A percentile compares a stretch with the other conserved stretches of the same genome.
These are phyloP conservation scores for Lathamus discolor DNA, from an alignment of 2,113 vertebrate genomes.

Conservation along the genomic window DNA sequence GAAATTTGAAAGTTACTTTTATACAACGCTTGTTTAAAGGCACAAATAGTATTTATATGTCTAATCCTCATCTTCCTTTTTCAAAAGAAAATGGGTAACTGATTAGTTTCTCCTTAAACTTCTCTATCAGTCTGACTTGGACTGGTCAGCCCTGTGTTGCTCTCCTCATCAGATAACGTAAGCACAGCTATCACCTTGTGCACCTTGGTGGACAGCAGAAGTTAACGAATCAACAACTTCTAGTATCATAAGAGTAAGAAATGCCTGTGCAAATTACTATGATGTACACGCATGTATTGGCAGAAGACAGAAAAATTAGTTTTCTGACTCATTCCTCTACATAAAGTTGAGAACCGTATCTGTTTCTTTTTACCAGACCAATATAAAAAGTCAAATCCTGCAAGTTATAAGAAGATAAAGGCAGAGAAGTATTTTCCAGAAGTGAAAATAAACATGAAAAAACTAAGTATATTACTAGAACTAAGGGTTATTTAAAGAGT, in stretches of 20 bases:
- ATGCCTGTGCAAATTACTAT: not conserved
- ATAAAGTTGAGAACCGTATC: not conserved
- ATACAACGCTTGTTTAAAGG: not conserved
- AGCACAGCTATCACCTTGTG: not conserved
- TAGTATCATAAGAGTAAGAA: not conserved
- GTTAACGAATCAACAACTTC: not conserved
- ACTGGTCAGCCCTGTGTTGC: not conserved
- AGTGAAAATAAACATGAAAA: constrained; percentile 42
- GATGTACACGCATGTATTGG: not conserved
- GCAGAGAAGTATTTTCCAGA: constrained; percentile 70
- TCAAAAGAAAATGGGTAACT: not conserved
- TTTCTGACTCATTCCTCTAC: not conserved
- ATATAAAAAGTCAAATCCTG: constrained; percentile 77
- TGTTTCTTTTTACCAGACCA: constrained; percentile 25
- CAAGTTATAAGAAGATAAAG: constrained; percentile 69
- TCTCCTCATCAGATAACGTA: not conserved
- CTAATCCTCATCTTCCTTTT: not conserved
- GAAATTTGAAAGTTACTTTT: not conserved
- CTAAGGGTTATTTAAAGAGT: constrained; percentile 48
- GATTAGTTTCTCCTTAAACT: not conserved
- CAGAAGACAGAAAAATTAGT: not conserved
- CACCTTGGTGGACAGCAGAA: not conserved
- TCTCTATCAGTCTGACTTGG: not conserved
- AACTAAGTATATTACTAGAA: not conserved
- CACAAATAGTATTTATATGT: not conserved